Base-by-base conservation (phyloP, 2,797 vertebrate species). In the Botia almorhae region DNA sequence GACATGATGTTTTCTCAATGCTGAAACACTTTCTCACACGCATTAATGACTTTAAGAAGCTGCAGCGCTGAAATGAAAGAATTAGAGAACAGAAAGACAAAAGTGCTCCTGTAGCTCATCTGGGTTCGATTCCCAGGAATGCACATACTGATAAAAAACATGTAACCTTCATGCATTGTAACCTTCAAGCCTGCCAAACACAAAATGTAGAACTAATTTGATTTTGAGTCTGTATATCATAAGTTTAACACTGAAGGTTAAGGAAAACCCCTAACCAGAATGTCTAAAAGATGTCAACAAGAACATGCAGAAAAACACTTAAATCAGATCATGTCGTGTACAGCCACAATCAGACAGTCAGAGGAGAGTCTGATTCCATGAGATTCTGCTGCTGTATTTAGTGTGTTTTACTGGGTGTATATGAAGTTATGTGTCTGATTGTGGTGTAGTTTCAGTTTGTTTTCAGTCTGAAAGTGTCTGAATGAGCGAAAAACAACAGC, bases 271-370 rank as follows among this genome's bases (percentile, higher is more conserved):
- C 4, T 33, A 33, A 33, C 33, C 33, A 33, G 33, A 5, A 33
- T 33, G 33, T 33, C 33, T 33, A 5, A 33, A 33, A 33, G 4
- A 33, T 33, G 33, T 33, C 33, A 58, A 56, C 33, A 58, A 56
- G 50, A 68, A 76, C 74, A 68, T 16, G 21, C 19, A 4, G n/a
- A 14, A 19, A 13, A 0, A 51, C 33, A 33, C 3, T 33, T 3
- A 5, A 16, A 74, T 17, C 43, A 39, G 29, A 19, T 55, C 29
- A n/a, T 64, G 60, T 51, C 7, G 10, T 26, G 51, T 14, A 68
- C 50, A 26, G 6, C 74, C 64, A 76, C 64, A 68, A 43, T 43
- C 63, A 76, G 19, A 68, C 2, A 23, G 39, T 58, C 33, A 13
- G 13, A 64, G 29, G n/a, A 53, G 61, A 58, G 19, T 73, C 19